Percentiles rank a stretch among this genome's conserved stretches.
Evolutionary conservation across 2,113 vertebrate genomes (phyloP).

Genomic region (Petromus typicus): DNA sequence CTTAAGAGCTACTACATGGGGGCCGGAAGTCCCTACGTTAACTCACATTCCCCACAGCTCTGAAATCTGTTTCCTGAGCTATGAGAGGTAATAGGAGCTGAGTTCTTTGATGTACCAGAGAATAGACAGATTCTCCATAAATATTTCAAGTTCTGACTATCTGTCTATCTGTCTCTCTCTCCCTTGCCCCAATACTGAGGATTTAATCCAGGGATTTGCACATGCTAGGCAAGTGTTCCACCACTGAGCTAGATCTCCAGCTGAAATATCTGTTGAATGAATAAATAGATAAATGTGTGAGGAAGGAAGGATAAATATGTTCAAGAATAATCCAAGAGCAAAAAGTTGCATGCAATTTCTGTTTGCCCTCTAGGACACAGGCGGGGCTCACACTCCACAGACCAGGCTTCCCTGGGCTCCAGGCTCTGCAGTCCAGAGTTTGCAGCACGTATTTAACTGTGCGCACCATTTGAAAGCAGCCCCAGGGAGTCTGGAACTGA

Average conservation of each 20-base stretch:
- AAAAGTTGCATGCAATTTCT: neutral
- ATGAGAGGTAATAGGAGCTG: too few relatives aligned
- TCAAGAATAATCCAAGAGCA: neutral
- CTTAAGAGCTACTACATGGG: too few relatives aligned
- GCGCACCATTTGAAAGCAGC: neutral
- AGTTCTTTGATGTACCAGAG: neutral
- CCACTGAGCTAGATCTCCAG: neutral
- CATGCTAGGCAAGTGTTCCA: neutral
- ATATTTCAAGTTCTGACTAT: neutral
- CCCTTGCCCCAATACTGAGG: neutral
- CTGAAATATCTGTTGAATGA: neutral
- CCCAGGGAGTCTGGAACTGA: too few relatives aligned
- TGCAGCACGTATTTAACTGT: neutral
- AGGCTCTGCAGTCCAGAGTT: neutral
- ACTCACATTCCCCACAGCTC: neutral
- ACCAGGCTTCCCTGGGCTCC: too few relatives aligned
- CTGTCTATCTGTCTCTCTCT: too few relatives aligned
- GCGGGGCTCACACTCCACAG: neutral
- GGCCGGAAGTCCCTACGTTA: neutral
- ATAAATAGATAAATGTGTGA: neutral
- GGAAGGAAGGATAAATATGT: neutral
- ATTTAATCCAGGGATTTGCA: neutral
- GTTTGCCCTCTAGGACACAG: neutral
- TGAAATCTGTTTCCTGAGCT: neutral
- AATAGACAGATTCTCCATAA: neutral